Base-by-base conservation (phyloP, 1,140 invertebrate genomes). In the Leptonema lineaticorne region DNA sequence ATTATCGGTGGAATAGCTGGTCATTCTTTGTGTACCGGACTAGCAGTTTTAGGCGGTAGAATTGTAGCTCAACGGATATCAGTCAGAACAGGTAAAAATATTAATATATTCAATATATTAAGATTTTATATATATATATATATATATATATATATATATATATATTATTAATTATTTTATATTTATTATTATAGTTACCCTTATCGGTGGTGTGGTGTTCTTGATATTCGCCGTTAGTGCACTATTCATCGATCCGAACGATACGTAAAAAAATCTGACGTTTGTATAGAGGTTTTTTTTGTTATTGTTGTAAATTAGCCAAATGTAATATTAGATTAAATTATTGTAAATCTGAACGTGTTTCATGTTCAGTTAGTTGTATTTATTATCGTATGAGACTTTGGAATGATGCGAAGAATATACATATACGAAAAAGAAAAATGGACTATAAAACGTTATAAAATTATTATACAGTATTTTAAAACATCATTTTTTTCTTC, bases 41-140 rank as follows among this genome's bases (percentile, higher is more conserved):
- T 99, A 72, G 97, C 97, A 75, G 97, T 99, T 46, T 85, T 99
- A 69, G 96, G 96, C 18, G 97, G 97, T 7, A 85, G 95, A 74
- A 92, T 99, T 80, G 91, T 99, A 67, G 95, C 97, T 53, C 93
- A 97, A 79, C 93, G 89, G 82, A 98, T 99, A 79, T 98, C 96
- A 71, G 93, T 83, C 11, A 77, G 81, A 65, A 83, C 81, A 77
- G 81, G 80, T 83, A 69, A 81, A 78, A 5, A 2, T 27, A 56
- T 16, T 30, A 22, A 57, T 4, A 1, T 16, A 3, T 16, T 57
- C 28, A 27, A 8, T 1, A 27, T 18, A 28, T 28, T 56, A 9
- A 20, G 22, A 1, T 53, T 26, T 22, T 53, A n/a, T n/a, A n/a
- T n/a, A n/a, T n/a, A n/a, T n/a, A n/a, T n/a, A n/a, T n/a, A n/a